A percentile compares a stretch with the other conserved stretches of the same genome.
Evolutionary conservation across 2,797 vertebrate species (phyloP).

Genomic region (Dromococcyx pavoninus): DNA sequence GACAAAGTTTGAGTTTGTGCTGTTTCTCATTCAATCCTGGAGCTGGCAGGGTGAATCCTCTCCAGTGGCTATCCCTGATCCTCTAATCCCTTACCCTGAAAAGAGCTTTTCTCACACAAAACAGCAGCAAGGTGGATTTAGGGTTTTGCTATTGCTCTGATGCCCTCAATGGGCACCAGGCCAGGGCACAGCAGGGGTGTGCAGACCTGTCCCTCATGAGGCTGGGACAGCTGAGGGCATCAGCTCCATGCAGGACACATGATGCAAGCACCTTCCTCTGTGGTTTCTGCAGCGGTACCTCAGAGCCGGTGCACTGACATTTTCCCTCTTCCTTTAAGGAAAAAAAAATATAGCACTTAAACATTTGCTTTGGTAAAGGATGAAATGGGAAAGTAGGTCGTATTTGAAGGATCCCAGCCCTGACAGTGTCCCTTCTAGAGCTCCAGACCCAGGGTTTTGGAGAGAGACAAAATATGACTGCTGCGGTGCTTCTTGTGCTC

Average conservation of each 20-base stretch:
- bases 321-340: background rate
- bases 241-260: accelerated
- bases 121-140: background rate
- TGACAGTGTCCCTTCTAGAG: constrained; percentile 50
- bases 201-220: background rate
- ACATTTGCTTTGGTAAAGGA: constrained; percentile 33
- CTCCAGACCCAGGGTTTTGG: constrained; percentile 25
- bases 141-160: background rate
- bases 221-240: background rate
- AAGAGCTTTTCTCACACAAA: background rate
- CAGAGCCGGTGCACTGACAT: background rate
- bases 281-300: background rate
- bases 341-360: background rate
- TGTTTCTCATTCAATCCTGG: background rate
- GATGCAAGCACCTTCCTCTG: background rate
- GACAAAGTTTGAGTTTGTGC: background rate
- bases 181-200: background rate
- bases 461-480: constrained; percentile 22
- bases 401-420: constrained; percentile 50
- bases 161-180: accelerated
- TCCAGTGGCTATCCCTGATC: background rate
- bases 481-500: background rate
- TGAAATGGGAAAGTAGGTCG: constrained; percentile 55
- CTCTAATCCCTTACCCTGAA: background rate
- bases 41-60: background rate